phyloP scores from a whole-genome alignment of 1,140 invertebrate species.

The Agrilus planipennis region DNA sequence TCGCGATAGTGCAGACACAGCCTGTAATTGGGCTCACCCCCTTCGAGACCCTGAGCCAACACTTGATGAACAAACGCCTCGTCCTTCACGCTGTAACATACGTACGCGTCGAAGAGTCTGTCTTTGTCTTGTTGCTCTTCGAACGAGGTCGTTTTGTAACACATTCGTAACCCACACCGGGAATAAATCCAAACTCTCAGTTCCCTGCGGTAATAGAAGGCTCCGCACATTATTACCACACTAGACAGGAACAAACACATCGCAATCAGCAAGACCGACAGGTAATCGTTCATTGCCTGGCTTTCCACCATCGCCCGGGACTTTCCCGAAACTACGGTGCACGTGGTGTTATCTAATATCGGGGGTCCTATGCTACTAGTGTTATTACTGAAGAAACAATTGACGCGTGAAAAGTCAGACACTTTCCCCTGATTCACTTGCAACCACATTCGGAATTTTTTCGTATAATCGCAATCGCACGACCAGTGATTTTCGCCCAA shows the following conservation, averaged over 20 bases:
- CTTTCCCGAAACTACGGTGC: conserved; percentile 50
- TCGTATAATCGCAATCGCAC: conserved; percentile 75
- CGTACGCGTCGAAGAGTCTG: conserved; percentile 80
- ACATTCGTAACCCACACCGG: conserved; percentile 71
- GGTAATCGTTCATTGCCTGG: conserved; percentile 65
- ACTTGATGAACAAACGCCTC: conserved; percentile 79
- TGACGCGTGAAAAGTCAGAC: conserved; percentile 52
- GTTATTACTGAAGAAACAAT: conserved; percentile 54
- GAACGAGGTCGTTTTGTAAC: conserved; percentile 66
- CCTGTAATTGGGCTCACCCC: conserved; percentile 58
- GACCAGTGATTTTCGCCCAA: conserved; percentile 80
- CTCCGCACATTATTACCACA: conserved; percentile 56
- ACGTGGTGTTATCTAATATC: conserved; percentile 51
- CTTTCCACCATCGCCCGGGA: conserved; percentile 55
- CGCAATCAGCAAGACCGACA: conserved; percentile 62
- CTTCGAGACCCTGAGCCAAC: conserved; percentile 69
- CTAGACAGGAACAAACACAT: conserved; percentile 60
- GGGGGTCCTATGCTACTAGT: conserved; percentile 45
- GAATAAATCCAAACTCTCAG: conserved; percentile 79
- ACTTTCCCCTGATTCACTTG: conserved; percentile 59
- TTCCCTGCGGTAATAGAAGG: conserved; percentile 70
- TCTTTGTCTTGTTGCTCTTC: conserved; percentile 66
- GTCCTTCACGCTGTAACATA: conserved; percentile 84
- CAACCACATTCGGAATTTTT: conserved; percentile 66
- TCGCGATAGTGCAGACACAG: conserved; percentile 79